Evolutionary conservation across 2,113 vertebrate species (phyloP).

Genomic region (Casuarius casuarius): DNA sequence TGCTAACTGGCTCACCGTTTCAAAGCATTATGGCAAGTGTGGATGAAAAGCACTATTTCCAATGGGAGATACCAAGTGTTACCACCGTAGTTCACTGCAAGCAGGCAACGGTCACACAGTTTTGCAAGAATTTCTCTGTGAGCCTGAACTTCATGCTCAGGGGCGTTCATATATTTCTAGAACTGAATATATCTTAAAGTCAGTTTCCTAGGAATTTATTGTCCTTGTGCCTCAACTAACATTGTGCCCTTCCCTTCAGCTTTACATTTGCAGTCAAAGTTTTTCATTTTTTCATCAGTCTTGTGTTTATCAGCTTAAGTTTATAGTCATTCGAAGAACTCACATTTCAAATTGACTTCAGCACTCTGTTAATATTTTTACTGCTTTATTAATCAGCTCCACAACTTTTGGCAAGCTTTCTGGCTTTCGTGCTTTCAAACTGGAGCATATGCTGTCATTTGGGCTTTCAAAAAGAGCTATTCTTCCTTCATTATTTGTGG

Average conservation of each 20-base stretch:
- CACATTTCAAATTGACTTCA: not conserved
- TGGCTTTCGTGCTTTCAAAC: not conserved
- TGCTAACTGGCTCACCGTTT: not conserved
- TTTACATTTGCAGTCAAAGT: conserved; percentile 37
- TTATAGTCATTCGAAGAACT: conserved; percentile 35
- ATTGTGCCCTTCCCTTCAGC: conserved; percentile 44
- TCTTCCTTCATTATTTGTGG: not conserved
- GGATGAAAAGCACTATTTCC: not conserved
- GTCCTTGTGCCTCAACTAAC: conserved; percentile 28
- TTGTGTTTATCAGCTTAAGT: conserved; percentile 53
- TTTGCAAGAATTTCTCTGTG: conserved; percentile 32
- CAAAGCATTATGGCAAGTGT: not conserved
- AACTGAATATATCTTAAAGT: conserved; percentile 37
- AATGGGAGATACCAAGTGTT: not conserved
- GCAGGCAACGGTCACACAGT: not conserved
- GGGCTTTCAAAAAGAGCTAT: not conserved
- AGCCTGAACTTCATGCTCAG: conserved; percentile 42
- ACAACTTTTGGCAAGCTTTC: not conserved
- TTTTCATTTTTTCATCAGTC: conserved; percentile 39
- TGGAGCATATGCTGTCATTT: not conserved
- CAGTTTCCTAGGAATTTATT: conserved; percentile 47
- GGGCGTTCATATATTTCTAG: not conserved
- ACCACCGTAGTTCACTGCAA: not conserved
- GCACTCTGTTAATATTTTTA: conserved; percentile 19
- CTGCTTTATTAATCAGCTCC: not conserved